A percentile compares a stretch with the other conserved stretches of the same genome.
Evolutionary conservation across 1,140 invertebrate genomes (phyloP).

Genomic region (Lordiphosa clarofinis): DNA sequence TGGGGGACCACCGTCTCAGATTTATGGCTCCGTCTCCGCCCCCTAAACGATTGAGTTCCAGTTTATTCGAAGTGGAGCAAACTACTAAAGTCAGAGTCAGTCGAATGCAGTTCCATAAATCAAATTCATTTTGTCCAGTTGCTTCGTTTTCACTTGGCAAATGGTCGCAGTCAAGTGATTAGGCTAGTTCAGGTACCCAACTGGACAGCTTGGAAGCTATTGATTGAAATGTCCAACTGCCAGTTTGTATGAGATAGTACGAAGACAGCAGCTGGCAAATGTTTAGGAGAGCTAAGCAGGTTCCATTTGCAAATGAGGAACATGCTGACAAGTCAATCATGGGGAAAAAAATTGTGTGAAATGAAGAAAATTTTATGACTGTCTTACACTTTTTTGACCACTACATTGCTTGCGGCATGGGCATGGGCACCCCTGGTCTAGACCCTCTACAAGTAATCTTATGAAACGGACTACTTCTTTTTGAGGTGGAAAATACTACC

Average conservation of each 20-base stretch:
- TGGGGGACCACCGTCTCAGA: constrained; percentile 25
- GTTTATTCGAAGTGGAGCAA: constrained; percentile 57
- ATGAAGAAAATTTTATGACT: too few relatives aligned
- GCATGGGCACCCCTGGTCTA: too few relatives aligned
- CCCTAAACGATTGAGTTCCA: constrained; percentile 38
- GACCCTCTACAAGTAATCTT: too few relatives aligned
- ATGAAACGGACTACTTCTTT: too few relatives aligned
- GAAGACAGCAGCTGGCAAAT: constrained; percentile 5
- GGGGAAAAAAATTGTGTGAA: too few relatives aligned
- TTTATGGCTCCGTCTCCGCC: constrained; percentile 40
- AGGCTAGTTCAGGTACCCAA: constrained; percentile 21
- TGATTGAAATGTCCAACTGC: constrained; percentile 56
- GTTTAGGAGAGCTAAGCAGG: constrained; percentile 18
- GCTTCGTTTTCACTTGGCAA: constrained; percentile 40
- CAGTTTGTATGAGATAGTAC: constrained; percentile 18
- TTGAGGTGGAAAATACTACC: too few relatives aligned
- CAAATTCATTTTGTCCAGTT: constrained; percentile 56
- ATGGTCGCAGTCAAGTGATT: constrained; percentile 61
- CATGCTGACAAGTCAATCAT: too few relatives aligned
- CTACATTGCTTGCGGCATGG: too few relatives aligned
- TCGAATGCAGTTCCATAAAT: constrained; percentile 66
- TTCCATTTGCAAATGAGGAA: too few relatives aligned
- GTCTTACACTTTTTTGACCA: too few relatives aligned
- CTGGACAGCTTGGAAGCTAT: constrained; percentile 32
- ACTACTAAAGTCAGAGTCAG: constrained; percentile 15